These are phyloP conservation scores for Oreocharis arfaki DNA, from an alignment of 2,113 vertebrate species.

Conservation along the genomic window DNA sequence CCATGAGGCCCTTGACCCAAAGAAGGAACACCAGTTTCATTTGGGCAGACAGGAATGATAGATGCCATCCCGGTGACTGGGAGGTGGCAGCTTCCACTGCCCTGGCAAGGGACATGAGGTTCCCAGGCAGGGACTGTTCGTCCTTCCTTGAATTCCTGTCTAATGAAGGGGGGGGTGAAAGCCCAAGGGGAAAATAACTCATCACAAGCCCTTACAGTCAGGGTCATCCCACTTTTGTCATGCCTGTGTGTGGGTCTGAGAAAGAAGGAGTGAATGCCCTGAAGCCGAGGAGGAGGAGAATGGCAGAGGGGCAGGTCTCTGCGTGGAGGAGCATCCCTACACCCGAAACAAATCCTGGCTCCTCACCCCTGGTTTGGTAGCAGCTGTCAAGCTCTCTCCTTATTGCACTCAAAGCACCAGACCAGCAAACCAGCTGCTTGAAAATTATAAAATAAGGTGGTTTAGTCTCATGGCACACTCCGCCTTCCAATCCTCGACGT, in stretches of 20 bases:
- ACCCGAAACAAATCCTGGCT: not conserved
- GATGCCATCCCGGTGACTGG: not conserved
- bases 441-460: not conserved
- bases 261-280: not conserved
- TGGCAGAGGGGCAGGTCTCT: not conserved
- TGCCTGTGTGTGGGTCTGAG: not conserved
- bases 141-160: not conserved
- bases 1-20: not conserved
- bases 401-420: not conserved
- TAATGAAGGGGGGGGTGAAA: not conserved
- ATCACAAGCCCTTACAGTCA: not conserved
- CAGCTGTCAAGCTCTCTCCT: not conserved
- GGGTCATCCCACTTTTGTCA: not conserved
- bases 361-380: rapidly evolving
- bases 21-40: rapidly evolving
- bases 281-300: not conserved
- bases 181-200: not conserved
- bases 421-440: not conserved
- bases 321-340: not conserved
- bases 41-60: not conserved
- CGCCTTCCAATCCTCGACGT: not conserved
- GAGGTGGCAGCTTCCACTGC: not conserved
- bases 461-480: not conserved
- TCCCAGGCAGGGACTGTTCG: not conserved
- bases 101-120: not conserved